Conservation (phyloP, 1,140 invertebrate genomes). For the Euschistus heros region DNA sequence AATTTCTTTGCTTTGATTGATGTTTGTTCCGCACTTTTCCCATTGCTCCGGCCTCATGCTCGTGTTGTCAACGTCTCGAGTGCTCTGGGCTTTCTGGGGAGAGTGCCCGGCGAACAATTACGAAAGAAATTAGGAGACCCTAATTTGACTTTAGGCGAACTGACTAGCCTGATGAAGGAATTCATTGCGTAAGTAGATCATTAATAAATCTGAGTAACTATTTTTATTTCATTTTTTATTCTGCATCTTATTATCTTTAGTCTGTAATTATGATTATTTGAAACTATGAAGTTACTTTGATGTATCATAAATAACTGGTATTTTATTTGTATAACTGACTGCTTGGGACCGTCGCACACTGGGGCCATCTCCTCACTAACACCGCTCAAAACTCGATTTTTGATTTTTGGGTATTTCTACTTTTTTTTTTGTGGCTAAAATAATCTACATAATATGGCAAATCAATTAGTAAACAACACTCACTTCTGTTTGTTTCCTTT, state of each 20-base stretch:
- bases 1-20: conserved; percentile 57
- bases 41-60: conserved; percentile 51
- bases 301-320: not conserved
- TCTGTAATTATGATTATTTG: too few species aligned
- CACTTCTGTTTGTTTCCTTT: too few species aligned
- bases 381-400: too few species aligned
- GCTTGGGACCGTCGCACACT: too few species aligned
- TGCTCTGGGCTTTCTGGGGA: conserved; percentile 46
- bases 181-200: conserved; percentile 46
- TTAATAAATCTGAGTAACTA: not conserved
- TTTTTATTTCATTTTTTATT: not conserved
- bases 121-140: conserved; percentile 41
- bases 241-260: not conserved
- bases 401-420: too few species aligned
- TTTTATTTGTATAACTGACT: not conserved
- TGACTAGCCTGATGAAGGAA: conserved; percentile 48
- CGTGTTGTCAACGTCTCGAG: conserved; percentile 67
- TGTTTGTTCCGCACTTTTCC: conserved; percentile 56
- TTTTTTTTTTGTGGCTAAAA: too few species aligned
- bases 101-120: conserved; percentile 43
- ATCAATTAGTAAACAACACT: too few species aligned
- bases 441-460: too few species aligned
- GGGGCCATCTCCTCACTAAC: too few species aligned
- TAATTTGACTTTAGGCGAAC: conserved; percentile 43
- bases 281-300: not conserved